phyloP scores from a whole-genome alignment of 2,797 vertebrate genomes.

The Tenualosa thibaudeaui region DNA sequence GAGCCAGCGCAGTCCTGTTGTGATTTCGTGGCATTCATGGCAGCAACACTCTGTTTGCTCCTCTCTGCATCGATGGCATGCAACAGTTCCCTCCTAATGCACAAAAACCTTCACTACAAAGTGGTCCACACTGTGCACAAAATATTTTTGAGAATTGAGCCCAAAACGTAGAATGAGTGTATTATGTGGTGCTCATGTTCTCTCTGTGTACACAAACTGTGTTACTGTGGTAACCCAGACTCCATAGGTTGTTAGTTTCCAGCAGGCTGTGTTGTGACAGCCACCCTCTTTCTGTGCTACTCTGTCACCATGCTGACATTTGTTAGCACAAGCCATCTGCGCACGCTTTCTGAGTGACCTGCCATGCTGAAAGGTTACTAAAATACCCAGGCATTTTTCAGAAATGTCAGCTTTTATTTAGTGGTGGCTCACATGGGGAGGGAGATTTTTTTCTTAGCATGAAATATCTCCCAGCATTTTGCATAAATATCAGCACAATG shows the following conservation, averaged over 20 bases:
- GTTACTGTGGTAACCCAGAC: neutral
- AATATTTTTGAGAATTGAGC: too few species aligned
- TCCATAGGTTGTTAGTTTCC: neutral
- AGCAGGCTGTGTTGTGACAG: neutral
- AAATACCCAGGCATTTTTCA: neutral
- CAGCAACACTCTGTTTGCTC: neutral
- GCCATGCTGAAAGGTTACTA: neutral
- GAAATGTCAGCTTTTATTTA: conserved; percentile 17
- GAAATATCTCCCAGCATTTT: conserved; percentile 13
- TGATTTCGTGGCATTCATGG: neutral
- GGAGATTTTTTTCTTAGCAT: neutral
- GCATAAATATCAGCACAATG: neutral
- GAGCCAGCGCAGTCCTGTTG: neutral
- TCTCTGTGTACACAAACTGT: neutral
- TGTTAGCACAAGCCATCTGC: neutral
- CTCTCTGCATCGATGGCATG: neutral
- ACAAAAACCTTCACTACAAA: neutral
- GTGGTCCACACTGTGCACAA: neutral
- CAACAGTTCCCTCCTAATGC: neutral
- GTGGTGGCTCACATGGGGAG: neutral
- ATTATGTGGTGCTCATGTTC: too few species aligned
- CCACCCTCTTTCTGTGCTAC: neutral
- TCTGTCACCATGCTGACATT: conserved; percentile 7
- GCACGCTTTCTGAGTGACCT: neutral
- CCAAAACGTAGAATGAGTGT: too few species aligned